These are phyloP conservation scores for Myodes glareolus DNA, from an alignment of 2,113 vertebrate species.

Conservation along the genomic window DNA sequence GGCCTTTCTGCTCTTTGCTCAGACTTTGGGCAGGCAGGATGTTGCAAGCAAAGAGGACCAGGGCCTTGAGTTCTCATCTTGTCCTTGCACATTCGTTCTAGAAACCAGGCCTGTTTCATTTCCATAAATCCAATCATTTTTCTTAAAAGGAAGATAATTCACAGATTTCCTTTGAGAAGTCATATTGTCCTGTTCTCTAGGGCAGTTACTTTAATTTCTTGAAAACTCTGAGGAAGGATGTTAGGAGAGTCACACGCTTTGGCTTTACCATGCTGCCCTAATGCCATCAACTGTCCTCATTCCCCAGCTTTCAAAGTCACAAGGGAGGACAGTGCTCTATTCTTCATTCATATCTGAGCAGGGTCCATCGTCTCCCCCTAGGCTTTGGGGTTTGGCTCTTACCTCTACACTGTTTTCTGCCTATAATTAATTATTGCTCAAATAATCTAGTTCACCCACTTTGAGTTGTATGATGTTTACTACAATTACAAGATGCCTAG, in stretches of 20 bases:
- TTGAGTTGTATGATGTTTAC: not conserved
- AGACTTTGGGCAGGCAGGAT: not conserved
- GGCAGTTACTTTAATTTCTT: slow-evolving; percentile 18
- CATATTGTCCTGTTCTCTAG: not conserved
- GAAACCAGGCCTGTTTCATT: not conserved
- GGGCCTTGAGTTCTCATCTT: not conserved
- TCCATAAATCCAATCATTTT: not conserved
- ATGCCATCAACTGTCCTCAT: not conserved
- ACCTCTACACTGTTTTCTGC: not conserved
- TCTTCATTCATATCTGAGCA: not conserved
- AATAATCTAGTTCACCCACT: not conserved
- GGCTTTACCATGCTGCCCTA: not conserved
- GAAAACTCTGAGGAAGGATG: slow-evolving; percentile 20
- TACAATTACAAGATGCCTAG: not conserved
- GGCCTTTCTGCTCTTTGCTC: not conserved
- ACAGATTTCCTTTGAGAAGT: slow-evolving; percentile 20
- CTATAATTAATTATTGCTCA: not conserved
- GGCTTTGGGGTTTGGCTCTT: not conserved
- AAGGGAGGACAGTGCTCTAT: not conserved
- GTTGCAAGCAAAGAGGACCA: not conserved
- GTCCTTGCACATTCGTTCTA: not conserved
- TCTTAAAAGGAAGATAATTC: not conserved
- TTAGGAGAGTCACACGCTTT: not conserved
- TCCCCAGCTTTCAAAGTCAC: slow-evolving; percentile 4
- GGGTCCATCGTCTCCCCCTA: not conserved